Evolutionary conservation across 1,140 invertebrate species (phyloP).

Genomic region (Macrotrachela quadricornifera): DNA sequence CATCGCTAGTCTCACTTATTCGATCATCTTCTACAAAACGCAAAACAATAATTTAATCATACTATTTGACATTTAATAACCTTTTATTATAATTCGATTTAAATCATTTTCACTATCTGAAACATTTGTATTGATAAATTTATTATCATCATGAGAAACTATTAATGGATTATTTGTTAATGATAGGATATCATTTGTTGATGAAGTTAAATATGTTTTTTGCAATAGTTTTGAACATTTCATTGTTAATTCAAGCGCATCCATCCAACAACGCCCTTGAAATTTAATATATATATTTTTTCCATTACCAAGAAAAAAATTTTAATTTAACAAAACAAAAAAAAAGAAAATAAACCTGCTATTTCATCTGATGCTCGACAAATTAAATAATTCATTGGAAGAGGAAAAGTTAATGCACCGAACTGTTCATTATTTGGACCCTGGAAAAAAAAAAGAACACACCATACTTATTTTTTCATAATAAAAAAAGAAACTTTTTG

Average conservation of each 20-base stretch:
- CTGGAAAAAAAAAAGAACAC: slow-evolving; percentile 11
- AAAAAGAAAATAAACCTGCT: slow-evolving; percentile 13
- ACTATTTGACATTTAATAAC: neutral
- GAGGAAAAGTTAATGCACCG: slow-evolving; percentile 10
- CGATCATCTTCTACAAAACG: too few species aligned
- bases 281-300: too few species aligned
- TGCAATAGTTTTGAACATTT: slow-evolving; percentile 49
- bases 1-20: too few species aligned
- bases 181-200: neutral
- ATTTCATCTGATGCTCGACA: slow-evolving; percentile 77
- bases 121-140: too few species aligned
- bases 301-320: too few species aligned
- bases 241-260: slow-evolving; percentile 68
- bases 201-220: neutral
- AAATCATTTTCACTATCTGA: too few species aligned
- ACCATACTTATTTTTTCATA: too few species aligned
- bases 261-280: slow-evolving; percentile 44
- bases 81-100: too few species aligned
- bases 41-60: too few species aligned
- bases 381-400: slow-evolving; percentile 73
- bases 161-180: too few species aligned
- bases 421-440: slow-evolving; percentile 1
- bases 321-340: too few species aligned
- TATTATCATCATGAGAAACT: too few species aligned
- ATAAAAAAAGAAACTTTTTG: slow-evolving; percentile 31